These are phyloP conservation scores for Lepisosteus oculatus DNA, from an alignment of 2,113 vertebrate species.

Conservation along the genomic window DNA sequence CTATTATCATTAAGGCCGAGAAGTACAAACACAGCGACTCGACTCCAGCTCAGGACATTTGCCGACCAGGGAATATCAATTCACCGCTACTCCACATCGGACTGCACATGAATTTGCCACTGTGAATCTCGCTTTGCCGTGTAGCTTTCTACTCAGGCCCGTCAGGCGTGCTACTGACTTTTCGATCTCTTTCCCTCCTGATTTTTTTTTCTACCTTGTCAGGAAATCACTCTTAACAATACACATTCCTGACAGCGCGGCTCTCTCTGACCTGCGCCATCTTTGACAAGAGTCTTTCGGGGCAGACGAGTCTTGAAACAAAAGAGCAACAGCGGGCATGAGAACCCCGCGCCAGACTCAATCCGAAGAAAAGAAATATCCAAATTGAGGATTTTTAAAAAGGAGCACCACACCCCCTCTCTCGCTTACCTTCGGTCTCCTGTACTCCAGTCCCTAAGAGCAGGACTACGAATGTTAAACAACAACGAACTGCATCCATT, in stretches of 20 bases:
- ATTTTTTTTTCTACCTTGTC: background rate
- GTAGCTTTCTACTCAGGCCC: background rate
- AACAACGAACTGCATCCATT: slow-evolving; percentile 58
- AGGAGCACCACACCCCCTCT: background rate
- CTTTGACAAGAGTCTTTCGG: slow-evolving; percentile 63
- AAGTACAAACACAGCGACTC: slow-evolving; percentile 4
- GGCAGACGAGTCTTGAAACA: slow-evolving; percentile 56
- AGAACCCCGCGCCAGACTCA: slow-evolving; percentile 22
- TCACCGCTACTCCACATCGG: slow-evolving; percentile 14
- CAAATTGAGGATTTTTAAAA: slow-evolving; percentile 14
- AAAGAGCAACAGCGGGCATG: slow-evolving; percentile 37
- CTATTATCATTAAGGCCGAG: background rate
- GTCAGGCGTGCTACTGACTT: slow-evolving; percentile 9
- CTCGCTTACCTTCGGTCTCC: slow-evolving; percentile 51
- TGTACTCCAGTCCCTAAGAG: slow-evolving; percentile 53
- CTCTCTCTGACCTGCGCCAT: slow-evolving; percentile 71
- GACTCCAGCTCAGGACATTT: slow-evolving; percentile 43
- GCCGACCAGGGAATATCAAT: slow-evolving; percentile 18
- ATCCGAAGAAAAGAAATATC: background rate
- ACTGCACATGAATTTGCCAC: background rate
- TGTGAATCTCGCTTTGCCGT: background rate
- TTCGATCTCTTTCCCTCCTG: background rate
- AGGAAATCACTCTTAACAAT: slow-evolving; percentile 40
- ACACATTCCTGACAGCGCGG: slow-evolving; percentile 59
- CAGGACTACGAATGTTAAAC: slow-evolving; percentile 52